Base-by-base conservation (phyloP, 1,140 invertebrate species). In the Holcopasites calliopsidis region DNA sequence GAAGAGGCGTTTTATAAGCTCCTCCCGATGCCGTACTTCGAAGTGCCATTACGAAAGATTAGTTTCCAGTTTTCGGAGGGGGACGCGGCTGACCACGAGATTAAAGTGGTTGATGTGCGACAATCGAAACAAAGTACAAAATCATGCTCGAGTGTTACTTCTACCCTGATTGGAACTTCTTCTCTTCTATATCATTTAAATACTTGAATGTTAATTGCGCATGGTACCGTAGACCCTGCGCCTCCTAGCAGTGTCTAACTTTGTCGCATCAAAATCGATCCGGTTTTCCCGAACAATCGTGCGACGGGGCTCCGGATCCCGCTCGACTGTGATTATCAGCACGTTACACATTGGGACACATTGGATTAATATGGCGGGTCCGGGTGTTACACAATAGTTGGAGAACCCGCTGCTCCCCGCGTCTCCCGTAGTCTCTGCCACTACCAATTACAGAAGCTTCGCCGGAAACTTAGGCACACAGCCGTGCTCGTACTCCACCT, bases 381-480 rank as follows among this genome's bases (percentile, higher is more conserved):
- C 38, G 38, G 35, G 38, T 52, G 61, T 31, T 55, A 65, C 26
- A 44, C 71, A 73, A 73, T 65, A 64, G 60, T 73, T 44, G n/a
- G 31, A 18, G 16, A 40, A n/a, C 26, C 16, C 10, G 31, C 3
- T 42, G 47, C 33, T 35, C 47, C 44, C 35, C 28, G 13, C 31
- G 28, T 5, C 31, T 40, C 16, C 49, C 42, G 65, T 49, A 40
- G 49, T 73, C 49, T 66, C 50, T 55, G 71, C 61, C 71, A 66
- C 71, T 26, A 28, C 61, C 71, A 66, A 66, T 73, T 73, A 73
- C 28, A 47, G 71, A 55, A 66, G 71, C 70, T 23, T 49, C 5
- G 44, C 7, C 31, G 31, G 47, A 73, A 73, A 73, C 71, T 73
- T 66, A 44, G 38, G 35, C 71, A 44, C 49, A 50, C 54, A 28